Conservation (phyloP, 2,113 vertebrate species). For the Psilopogon haemacephalus region DNA sequence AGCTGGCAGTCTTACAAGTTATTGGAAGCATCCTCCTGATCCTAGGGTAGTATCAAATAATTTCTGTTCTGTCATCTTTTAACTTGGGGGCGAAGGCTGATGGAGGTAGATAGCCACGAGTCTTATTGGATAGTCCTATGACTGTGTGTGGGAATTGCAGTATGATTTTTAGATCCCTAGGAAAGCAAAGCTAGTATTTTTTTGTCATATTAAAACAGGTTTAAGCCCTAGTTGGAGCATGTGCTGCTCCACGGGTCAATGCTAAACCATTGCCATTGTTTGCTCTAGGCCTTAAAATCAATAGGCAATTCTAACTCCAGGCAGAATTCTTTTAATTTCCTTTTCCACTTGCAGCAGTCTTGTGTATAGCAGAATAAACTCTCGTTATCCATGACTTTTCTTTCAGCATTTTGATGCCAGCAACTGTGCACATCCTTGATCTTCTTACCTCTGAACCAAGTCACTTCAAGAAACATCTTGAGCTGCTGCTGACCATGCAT, state of each 20-base stretch:
- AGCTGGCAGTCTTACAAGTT: background rate
- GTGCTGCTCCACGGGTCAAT: background rate
- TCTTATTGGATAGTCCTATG: background rate
- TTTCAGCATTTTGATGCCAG: background rate
- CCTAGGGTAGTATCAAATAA: background rate
- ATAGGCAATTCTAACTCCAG: background rate
- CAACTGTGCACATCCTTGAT: background rate
- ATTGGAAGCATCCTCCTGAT: background rate
- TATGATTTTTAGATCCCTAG: background rate
- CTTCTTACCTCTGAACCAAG: background rate
- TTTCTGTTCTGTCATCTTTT: background rate
- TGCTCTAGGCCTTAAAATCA: background rate
- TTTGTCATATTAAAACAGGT: background rate
- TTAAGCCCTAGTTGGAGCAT: background rate
- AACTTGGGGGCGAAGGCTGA: background rate
- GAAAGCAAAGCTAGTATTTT: background rate
- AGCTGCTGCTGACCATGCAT: background rate
- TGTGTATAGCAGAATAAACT: background rate
- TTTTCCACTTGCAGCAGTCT: rapidly evolving
- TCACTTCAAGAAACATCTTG: background rate
- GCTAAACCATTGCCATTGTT: background rate
- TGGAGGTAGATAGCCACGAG: background rate
- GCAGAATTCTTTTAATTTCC: background rate
- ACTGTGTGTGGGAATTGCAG: background rate
- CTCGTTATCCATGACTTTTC: background rate